Evolutionary conservation across 1,140 invertebrate species (phyloP), one percentile per base, ranked within the genome.

Genomic region (Bombus impatiens): DNA sequence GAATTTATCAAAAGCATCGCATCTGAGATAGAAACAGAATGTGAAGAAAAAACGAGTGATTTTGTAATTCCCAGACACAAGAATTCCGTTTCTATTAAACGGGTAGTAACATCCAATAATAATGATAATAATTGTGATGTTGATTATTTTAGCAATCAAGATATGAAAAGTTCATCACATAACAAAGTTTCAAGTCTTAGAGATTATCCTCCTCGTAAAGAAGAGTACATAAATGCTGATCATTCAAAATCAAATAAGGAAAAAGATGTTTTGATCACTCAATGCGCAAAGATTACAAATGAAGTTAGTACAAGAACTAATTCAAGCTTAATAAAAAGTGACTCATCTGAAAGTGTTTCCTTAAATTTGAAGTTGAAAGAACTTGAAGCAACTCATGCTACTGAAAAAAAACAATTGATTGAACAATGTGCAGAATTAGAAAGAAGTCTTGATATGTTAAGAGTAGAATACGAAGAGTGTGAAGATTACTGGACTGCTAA

Each of bases 401-500:
- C 44, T 8, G 96, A 96, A 81, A 96, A 96, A 78, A 91, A 94
- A 87, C 93, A 95, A 71, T 91, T 96, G 75, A 91, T 94, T 42
- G 95, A 96, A 65, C 96, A 96, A 86, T 97, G 96, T 90, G 95
- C 95, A 40, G 97, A 97, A 47, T 94, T 98, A 28, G 97, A 98
- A 93, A 94, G 95, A 37, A 97, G 97, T 91, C 92, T 98, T 44
- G 97, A 98, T 92, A 95, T 97, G 88, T 94, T 98, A 91, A 96
- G 96, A 89, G 94, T 96, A 32, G 98, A 98, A 89, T 98, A 97
- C 91, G 98, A 98, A 88, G 96, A 97, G 86, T 98, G 97, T 91
- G 98, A 98, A 93, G 97, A 98, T 92, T 98, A 98, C 94, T 98
- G 98, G 98, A 95, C 96, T 35, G 93, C 93, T 13, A 98, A 98